Evolutionary conservation across 2,888 invertebrate genomes (phyloP).

Genomic region (Augochlorella aurata): DNA sequence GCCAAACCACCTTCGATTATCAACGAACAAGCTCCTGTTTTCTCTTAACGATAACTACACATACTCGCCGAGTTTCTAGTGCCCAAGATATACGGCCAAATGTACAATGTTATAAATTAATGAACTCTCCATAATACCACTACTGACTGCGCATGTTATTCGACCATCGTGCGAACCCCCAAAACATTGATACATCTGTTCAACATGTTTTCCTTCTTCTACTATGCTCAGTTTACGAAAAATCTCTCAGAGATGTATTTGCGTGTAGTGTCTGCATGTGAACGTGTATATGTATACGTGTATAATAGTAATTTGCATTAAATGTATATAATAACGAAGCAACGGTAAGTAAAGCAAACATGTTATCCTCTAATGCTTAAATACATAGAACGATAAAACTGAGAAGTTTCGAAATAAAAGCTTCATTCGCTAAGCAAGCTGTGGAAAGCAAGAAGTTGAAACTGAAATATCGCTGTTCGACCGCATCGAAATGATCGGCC

Average conservation of each 20-base stretch:
- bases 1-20: constrained; percentile 7
- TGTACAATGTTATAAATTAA: constrained; percentile 31
- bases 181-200: constrained; percentile 26
- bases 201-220: not conserved
- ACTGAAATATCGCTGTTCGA: not conserved
- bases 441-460: not conserved
- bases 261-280: constrained; percentile 7
- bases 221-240: constrained; percentile 28
- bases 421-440: not conserved
- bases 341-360: constrained; percentile 58
- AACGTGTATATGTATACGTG: constrained; percentile 17
- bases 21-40: constrained; percentile 28
- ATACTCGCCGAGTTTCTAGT: constrained; percentile 18
- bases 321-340: constrained; percentile 47
- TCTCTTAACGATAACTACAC: constrained; percentile 6
- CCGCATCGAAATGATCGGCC: not conserved
- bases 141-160: constrained; percentile 42
- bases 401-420: constrained; percentile 44
- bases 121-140: constrained; percentile 28
- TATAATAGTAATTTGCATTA: constrained; percentile 16
- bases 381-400: constrained; percentile 32
- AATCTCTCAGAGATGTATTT: not conserved
- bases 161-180: constrained; percentile 24
- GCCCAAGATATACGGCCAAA: constrained; percentile 29
- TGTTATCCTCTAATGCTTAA: constrained; percentile 51